Conservation (phyloP, 2,113 vertebrate species). For the Garra rufa region DNA sequence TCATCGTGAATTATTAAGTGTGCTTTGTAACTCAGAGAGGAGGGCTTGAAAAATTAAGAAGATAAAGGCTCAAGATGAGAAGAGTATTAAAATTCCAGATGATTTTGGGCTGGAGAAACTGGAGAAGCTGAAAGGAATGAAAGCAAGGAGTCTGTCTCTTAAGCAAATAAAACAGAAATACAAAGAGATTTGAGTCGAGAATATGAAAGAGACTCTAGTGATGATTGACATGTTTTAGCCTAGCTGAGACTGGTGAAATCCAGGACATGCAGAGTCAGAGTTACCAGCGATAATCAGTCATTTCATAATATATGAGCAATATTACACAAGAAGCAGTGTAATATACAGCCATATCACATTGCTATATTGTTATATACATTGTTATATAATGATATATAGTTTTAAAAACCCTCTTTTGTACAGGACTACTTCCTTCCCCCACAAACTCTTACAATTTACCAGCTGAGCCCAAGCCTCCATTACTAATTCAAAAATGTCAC, state of each 20-base stretch:
- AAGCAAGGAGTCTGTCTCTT: slow-evolving; percentile 60
- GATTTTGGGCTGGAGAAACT: slow-evolving; percentile 53
- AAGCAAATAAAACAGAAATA: slow-evolving; percentile 54
- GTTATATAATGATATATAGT: no score
- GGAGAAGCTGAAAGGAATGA: slow-evolving; percentile 65
- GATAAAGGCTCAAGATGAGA: slow-evolving; percentile 62
- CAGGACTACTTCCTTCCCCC: no score
- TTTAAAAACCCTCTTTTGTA: no score
- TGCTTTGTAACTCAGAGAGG: slow-evolving; percentile 49
- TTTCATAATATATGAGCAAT: no score
- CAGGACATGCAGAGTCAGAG: not conserved
- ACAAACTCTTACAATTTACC: no score
- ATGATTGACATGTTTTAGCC: not conserved
- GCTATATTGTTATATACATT: no score
- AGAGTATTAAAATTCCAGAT: slow-evolving; percentile 50
- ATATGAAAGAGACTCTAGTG: not conserved
- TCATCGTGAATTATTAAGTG: slow-evolving; percentile 60
- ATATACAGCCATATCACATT: no score
- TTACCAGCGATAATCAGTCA: not conserved
- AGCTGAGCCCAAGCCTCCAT: no score
- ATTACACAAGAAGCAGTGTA: no score
- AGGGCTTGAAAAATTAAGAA: slow-evolving; percentile 60
- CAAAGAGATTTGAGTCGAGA: not conserved
- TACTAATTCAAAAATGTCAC: no score
- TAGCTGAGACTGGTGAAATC: not conserved